These are phyloP conservation scores for Pachypsylla venusta DNA, from an alignment of 1,140 invertebrate genomes.

Conservation along the genomic window DNA sequence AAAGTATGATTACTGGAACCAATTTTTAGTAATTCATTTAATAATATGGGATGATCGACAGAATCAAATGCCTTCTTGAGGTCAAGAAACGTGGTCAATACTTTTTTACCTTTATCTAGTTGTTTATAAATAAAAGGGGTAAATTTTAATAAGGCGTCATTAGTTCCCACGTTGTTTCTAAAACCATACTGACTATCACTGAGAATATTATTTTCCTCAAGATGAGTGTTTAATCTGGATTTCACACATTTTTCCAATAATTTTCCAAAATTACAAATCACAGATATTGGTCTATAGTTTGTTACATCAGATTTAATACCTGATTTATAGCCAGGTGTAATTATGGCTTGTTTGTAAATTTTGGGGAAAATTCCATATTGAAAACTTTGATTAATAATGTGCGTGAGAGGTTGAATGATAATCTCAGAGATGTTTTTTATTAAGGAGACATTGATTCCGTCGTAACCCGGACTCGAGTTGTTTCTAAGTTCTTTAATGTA, in stretches of 20 bases:
- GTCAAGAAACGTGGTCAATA: no score
- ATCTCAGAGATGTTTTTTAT: background rate
- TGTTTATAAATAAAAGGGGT: background rate
- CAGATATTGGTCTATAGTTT: conserved; percentile 13
- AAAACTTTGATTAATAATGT: conserved; percentile 10
- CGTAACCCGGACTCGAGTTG: background rate
- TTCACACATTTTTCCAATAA: conserved; percentile 5
- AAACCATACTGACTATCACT: conserved; percentile 10
- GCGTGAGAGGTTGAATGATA: background rate
- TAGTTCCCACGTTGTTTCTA: conserved; percentile 7
- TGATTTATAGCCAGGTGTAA: conserved; percentile 11
- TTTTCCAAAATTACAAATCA: conserved; percentile 8
- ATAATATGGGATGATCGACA: conserved; percentile 23
- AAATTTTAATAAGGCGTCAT: background rate
- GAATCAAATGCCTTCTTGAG: conserved; percentile 27
- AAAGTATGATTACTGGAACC: conserved; percentile 22
- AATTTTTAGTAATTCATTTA: conserved; percentile 22
- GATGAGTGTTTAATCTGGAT: background rate
- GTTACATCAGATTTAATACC: background rate
- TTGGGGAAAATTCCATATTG: background rate
- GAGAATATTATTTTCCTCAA: background rate
- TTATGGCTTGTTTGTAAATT: background rate
- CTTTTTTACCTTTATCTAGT: background rate
- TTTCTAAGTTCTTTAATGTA: background rate
- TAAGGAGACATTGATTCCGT: background rate